phyloP scores from a whole-genome alignment of 2,888 invertebrate species.

The Ariolimax columbianus region DNA sequence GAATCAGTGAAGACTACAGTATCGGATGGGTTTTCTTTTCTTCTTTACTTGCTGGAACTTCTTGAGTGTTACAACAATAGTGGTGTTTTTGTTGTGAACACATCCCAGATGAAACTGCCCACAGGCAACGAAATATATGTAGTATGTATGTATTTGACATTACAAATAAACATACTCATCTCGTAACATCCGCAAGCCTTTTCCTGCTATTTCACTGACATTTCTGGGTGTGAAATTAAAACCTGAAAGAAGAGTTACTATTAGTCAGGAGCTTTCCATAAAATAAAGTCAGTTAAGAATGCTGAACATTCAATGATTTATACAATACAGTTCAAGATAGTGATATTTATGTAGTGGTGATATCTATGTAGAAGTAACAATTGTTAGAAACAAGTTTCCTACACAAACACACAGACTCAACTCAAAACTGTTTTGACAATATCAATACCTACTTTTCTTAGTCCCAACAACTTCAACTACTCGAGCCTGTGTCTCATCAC shows the following conservation, averaged over 20 bases:
- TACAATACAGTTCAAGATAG: no score
- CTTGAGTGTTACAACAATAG: no score
- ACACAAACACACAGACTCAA: no score
- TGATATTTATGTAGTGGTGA: no score
- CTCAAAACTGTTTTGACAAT: neutral
- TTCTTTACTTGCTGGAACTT: no score
- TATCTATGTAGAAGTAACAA: no score
- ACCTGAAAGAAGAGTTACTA: slow-evolving; percentile 56
- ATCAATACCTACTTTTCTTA: slow-evolving; percentile 63
- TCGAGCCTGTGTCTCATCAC: slow-evolving; percentile 69
- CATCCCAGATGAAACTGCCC: neutral
- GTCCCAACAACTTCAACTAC: slow-evolving; percentile 64
- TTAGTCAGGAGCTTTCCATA: neutral
- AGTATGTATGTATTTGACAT: neutral
- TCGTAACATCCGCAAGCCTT: slow-evolving; percentile 66
- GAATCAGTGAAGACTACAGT: no score
- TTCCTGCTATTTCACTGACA: slow-evolving; percentile 65
- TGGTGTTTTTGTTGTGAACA: no score
- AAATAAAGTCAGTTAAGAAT: no score
- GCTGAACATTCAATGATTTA: no score
- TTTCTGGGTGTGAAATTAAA: slow-evolving; percentile 68
- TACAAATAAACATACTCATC: slow-evolving; percentile 63
- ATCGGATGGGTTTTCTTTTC: no score
- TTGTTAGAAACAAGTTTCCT: no score
- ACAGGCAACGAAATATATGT: neutral